A percentile compares a stretch with the other conserved stretches of the same genome.
Conservation (phyloP, 1,140 invertebrate species). For the Drosophila ambigua region DNA sequence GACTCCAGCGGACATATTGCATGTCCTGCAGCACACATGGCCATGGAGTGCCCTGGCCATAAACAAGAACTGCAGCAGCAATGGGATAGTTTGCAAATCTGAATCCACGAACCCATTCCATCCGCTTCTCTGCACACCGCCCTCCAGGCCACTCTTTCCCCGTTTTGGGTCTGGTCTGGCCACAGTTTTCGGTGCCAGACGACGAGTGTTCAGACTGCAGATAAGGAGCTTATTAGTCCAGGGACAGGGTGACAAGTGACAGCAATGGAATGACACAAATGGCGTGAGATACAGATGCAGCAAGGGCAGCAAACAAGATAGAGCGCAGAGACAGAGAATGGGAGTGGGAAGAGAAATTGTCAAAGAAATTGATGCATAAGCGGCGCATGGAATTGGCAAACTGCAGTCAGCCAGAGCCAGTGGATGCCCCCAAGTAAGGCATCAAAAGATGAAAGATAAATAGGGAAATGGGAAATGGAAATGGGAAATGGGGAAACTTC, state of each 20-base stretch:
- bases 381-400: conserved; percentile 25
- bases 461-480: no score
- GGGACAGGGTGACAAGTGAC: no score
- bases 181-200: no score
- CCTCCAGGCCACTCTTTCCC: background rate
- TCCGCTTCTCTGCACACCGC: no score
- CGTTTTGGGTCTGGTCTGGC: background rate
- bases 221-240: conserved; percentile 10
- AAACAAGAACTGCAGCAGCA: conserved; percentile 21
- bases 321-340: background rate
- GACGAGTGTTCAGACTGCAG: background rate
- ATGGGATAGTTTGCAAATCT: conserved; percentile 54
- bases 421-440: conserved; percentile 5
- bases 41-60: conserved; percentile 5
- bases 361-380: conserved; percentile 17
- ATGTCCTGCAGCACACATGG: conserved; percentile 4
- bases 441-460: conserved; percentile 1
- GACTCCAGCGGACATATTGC: conserved; percentile 18
- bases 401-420: conserved; percentile 13
- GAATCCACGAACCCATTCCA: background rate
- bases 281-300: background rate
- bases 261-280: background rate
- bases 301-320: background rate
- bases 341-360: background rate
- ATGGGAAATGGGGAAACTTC: no score